Evolutionary conservation across 2,888 invertebrate genomes (phyloP).

Genomic region (Metallyticus violacea): DNA sequence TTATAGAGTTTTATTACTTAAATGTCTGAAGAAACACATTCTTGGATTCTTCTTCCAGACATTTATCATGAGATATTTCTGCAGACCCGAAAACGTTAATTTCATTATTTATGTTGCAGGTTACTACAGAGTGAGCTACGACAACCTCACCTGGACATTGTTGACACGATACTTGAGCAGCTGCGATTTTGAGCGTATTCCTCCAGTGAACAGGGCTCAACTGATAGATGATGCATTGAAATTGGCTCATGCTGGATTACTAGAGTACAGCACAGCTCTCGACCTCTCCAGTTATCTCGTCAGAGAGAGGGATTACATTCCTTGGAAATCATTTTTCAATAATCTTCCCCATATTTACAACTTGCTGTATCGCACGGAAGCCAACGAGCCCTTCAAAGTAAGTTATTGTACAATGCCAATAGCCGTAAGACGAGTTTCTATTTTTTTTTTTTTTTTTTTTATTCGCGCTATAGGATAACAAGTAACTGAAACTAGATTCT

Average conservation of each 20-base stretch:
- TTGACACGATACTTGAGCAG: constrained; percentile 57
- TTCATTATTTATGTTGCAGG: constrained; percentile 43
- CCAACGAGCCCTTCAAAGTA: constrained; percentile 42
- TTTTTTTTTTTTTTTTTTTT: too few relatives aligned
- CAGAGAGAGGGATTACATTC: constrained; percentile 50
- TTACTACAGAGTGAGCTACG: constrained; percentile 56
- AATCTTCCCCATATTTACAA: constrained; percentile 48
- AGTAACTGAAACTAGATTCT: too few relatives aligned
- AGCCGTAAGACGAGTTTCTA: too few relatives aligned
- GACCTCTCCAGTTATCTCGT: constrained; percentile 52
- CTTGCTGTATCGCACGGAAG: constrained; percentile 40
- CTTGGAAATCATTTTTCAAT: constrained; percentile 51
- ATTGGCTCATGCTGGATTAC: constrained; percentile 46
- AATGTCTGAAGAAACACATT: too few relatives aligned
- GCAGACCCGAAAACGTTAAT: too few relatives aligned
- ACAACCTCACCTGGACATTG: constrained; percentile 57
- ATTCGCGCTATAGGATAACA: too few relatives aligned
- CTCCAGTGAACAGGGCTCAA: constrained; percentile 53
- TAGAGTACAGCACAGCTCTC: constrained; percentile 48
- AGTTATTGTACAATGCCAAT: too few relatives aligned
- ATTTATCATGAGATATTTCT: too few relatives aligned
- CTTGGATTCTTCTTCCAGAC: too few relatives aligned
- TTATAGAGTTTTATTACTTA: too few relatives aligned
- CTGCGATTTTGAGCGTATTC: constrained; percentile 48
- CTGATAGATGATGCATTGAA: constrained; percentile 55